Conservation (phyloP, 2,113 vertebrate species). For the Phasianus colchicus region DNA sequence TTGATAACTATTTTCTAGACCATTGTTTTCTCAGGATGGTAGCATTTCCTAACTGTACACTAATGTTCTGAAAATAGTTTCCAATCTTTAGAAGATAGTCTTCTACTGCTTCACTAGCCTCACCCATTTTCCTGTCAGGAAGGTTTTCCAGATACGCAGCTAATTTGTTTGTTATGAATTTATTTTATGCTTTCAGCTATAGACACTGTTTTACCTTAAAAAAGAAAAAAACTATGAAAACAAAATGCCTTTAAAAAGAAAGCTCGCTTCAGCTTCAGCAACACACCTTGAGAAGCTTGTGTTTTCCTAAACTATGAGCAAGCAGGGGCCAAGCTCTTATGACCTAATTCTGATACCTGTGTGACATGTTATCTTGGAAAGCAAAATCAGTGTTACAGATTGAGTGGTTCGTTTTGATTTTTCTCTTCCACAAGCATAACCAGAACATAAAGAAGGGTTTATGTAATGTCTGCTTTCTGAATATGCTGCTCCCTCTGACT, state of each 20-base stretch:
- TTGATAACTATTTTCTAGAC: slow-evolving; percentile 9
- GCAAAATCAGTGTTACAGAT: background rate
- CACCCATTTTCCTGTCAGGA: slow-evolving; percentile 7
- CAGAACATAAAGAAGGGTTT: background rate
- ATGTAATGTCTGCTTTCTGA: background rate
- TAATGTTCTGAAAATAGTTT: slow-evolving; percentile 3
- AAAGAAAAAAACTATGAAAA: background rate
- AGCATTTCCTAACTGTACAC: background rate
- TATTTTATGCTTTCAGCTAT: background rate
- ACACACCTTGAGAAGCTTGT: background rate
- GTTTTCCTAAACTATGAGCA: background rate
- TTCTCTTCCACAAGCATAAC: background rate
- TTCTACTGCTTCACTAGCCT: background rate
- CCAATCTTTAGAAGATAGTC: background rate
- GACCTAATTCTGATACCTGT: background rate
- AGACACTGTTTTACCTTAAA: background rate
- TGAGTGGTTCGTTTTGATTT: background rate
- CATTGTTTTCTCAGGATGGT: background rate
- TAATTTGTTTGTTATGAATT: slow-evolving; percentile 6
- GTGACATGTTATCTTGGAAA: background rate
- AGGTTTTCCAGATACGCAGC: background rate
- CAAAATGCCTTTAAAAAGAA: background rate
- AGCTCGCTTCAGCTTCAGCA: background rate
- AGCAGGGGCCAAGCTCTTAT: background rate
- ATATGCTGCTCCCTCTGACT: background rate